phyloP scores from a whole-genome alignment of 2,888 invertebrate species.

The Dryococelus australis region DNA sequence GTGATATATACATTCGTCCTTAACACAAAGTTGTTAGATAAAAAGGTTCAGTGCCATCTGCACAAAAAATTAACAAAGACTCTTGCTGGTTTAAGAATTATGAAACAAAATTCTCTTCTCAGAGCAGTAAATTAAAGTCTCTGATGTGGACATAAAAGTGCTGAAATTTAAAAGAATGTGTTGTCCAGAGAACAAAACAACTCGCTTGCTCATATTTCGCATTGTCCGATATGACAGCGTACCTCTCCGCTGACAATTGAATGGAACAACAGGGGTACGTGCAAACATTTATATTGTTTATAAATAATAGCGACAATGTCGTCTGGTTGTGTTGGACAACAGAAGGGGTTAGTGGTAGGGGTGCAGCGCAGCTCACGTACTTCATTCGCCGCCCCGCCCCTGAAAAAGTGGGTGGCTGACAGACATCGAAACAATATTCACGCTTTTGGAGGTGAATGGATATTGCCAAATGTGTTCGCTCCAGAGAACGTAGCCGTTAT shows the following conservation, averaged over 20 bases:
- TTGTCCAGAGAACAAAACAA: neutral
- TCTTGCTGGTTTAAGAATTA: no score
- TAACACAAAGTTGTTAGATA: no score
- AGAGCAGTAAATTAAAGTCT: no score
- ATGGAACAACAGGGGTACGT: neutral
- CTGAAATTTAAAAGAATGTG: neutral
- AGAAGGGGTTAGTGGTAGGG: neutral
- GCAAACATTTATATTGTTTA: conserved; percentile 1
- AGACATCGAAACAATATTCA: neutral
- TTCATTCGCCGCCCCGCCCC: no score
- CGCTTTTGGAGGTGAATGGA: neutral
- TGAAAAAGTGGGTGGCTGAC: neutral
- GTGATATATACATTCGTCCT: no score
- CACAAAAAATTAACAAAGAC: no score
- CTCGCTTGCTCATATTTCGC: neutral
- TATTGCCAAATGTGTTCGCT: neutral
- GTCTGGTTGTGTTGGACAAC: neutral
- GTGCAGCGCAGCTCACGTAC: neutral
- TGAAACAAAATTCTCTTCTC: no score
- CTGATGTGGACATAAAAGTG: no score
- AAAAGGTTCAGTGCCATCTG: no score
- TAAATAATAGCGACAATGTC: neutral
- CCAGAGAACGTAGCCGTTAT: neutral
- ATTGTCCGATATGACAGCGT: neutral
- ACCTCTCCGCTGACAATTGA: neutral